Evolutionary conservation across 2,113 vertebrate species (phyloP).

Genomic region (Indicator indicator): DNA sequence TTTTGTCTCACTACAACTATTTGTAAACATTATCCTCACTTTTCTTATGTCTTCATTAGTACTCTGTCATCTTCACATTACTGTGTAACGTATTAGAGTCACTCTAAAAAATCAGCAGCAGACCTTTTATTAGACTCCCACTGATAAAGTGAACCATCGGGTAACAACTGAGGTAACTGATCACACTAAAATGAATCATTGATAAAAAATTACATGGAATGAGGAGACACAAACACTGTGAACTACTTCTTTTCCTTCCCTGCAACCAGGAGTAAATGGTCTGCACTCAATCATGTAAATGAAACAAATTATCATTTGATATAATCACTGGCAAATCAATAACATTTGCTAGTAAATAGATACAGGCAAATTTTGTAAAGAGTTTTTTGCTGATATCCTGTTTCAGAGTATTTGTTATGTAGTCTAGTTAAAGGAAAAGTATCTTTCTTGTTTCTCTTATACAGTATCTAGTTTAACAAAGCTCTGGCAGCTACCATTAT

Average conservation of each 20-base stretch:
- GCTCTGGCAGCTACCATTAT: not conserved
- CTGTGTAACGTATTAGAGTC: not conserved
- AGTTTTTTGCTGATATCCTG: not conserved
- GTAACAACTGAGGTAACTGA: not conserved
- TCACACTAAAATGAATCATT: not conserved
- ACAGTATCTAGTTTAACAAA: not conserved
- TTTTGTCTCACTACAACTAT: conserved; percentile 34
- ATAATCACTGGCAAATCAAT: not conserved
- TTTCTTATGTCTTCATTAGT: conserved; percentile 36
- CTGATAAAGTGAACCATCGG: not conserved
- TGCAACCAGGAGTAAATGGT: not conserved
- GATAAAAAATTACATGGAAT: conserved; percentile 21
- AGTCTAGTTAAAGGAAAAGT: not conserved
- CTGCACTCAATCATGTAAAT: not conserved
- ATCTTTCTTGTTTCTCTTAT: not conserved
- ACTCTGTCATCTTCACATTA: conserved; percentile 24
- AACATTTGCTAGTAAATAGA: not conserved
- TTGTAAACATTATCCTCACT: conserved; percentile 37
- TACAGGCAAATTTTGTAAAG: not conserved
- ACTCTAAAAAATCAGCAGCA: not conserved
- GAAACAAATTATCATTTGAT: not conserved
- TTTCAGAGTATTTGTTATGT: not conserved
- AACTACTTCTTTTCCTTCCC: not conserved
- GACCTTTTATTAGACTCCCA: not conserved
- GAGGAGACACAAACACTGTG: not conserved